These are phyloP conservation scores for Aurelia coerulea DNA, from an alignment of 30 jellyfish, hydroid and myxozoan genomes.

Conservation along the genomic window DNA sequence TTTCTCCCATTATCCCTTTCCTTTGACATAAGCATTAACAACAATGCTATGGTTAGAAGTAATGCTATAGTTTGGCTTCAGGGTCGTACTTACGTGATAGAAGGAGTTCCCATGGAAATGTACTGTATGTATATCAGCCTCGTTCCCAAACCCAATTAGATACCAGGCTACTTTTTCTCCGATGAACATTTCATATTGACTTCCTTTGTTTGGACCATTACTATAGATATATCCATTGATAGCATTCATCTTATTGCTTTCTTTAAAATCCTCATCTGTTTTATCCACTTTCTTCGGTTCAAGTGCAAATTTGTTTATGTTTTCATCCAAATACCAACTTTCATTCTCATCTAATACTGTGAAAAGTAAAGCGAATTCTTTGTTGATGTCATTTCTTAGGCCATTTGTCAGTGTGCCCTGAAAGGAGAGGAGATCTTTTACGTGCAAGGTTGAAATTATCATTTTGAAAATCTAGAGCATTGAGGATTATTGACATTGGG, in stretches of 20 bases:
- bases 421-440: too few relatives aligned
- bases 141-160: conserved; percentile 63
- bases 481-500: too few relatives aligned
- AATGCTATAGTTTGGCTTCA: background rate
- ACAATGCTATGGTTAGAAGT: too few relatives aligned
- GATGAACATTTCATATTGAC: conserved; percentile 45
- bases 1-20: too few relatives aligned
- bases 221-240: conserved; percentile 67
- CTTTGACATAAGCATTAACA: too few relatives aligned
- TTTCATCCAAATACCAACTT: conserved; percentile 74
- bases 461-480: too few relatives aligned
- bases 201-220: conserved; percentile 63
- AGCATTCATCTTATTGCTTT: conserved; percentile 70
- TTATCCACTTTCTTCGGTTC: conserved; percentile 41
- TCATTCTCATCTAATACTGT: conserved; percentile 67
- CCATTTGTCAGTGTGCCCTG: conserved; percentile 66
- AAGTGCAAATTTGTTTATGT: conserved; percentile 42
- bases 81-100: conserved; percentile 37
- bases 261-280: conserved; percentile 39
- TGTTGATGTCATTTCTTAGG: conserved; percentile 45
- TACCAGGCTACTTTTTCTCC: conserved; percentile 75
- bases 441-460: too few relatives aligned
- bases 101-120: conserved; percentile 78
- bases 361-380: conserved; percentile 55
- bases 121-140: conserved; percentile 72